Evolutionary conservation across 2,113 vertebrate species (phyloP), one percentile per base, ranked within the genome.

Genomic region (Pachycephala philippinensis): DNA sequence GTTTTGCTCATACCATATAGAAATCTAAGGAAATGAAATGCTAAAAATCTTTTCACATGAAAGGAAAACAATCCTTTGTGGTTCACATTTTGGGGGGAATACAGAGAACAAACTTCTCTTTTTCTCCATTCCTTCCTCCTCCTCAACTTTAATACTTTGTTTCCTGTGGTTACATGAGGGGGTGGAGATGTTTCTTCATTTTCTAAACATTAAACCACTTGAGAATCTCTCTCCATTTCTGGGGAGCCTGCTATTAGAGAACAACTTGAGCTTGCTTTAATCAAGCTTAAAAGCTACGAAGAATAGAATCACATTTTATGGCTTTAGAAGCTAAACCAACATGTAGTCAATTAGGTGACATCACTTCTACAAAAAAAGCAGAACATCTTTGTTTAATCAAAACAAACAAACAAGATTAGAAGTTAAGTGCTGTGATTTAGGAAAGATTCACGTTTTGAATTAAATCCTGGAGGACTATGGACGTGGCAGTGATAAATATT

Each of bases 301-400:
- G 95, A 90, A 89, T 78, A 96, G 96, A 98, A 97, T 84, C 90
- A 93, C 88, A 89, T 97, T 97, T 97, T 97, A 96, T 91, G 89
- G 84, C 92, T 96, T 97, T 97, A 72, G 97, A 97, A 91, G 94
- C 96, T 90, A 91, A 97, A 95, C 95, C 93, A 97, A 97, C 93
- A 95, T 98, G 98, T 91, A 98, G 97, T 90, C 98, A 98, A 98
- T 98, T 98, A 98, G 92, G 82, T 97, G 87, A 97, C 97, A 96
- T 97, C 97, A 96, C 93, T 97, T 91, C 83, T 95, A 96, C 96
- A 93, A 96, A 97, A 96, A 97, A 91, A 96, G 76, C 64, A 93
- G 95, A 94, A 96, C 98, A 98, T 97, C 97, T 98, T 98, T 98
- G 95, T 97, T 98, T 95, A 98, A 98, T 98, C 97, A 98, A 97